phyloP scores from a whole-genome alignment of 53 echinoderm and acorn worm species.

The Patiria pectinifera region DNA sequence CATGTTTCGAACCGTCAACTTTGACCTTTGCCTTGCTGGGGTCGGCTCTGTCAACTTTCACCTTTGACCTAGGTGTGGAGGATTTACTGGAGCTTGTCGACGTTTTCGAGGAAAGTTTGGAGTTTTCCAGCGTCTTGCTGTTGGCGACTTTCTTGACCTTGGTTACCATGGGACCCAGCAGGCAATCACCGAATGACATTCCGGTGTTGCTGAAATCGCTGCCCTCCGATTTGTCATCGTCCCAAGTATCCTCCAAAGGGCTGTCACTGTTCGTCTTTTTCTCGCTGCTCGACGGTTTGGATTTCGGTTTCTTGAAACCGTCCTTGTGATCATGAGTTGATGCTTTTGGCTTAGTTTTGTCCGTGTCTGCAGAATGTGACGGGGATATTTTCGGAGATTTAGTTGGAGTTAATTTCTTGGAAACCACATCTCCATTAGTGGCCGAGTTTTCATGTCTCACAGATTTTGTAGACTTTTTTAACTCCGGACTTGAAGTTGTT shows the following conservation, averaged over 20 bases:
- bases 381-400: not conserved
- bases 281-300: not conserved
- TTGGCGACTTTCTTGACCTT: conserved; percentile 56
- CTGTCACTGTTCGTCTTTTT: not conserved
- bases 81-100: not conserved
- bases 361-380: not conserved
- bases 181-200: conserved; percentile 88
- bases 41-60: conserved; percentile 8
- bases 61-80: not conserved
- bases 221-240: conserved; percentile 33
- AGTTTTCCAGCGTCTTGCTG: not conserved
- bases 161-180: conserved; percentile 31
- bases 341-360: not conserved
- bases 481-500: not conserved
- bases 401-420: not conserved
- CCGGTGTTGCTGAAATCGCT: conserved; percentile 73
- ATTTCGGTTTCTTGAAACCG: not conserved
- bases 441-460: not conserved
- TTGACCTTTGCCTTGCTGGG: conserved; percentile 4
- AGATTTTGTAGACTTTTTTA: not conserved
- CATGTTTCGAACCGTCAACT: not conserved
- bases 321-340: not conserved
- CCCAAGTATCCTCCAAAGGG: not conserved
- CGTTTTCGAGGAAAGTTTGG: conserved; percentile 6
- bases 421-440: not conserved